phyloP scores from a whole-genome alignment of 2,888 invertebrate genomes.

The Drosophila meridionalis region DNA sequence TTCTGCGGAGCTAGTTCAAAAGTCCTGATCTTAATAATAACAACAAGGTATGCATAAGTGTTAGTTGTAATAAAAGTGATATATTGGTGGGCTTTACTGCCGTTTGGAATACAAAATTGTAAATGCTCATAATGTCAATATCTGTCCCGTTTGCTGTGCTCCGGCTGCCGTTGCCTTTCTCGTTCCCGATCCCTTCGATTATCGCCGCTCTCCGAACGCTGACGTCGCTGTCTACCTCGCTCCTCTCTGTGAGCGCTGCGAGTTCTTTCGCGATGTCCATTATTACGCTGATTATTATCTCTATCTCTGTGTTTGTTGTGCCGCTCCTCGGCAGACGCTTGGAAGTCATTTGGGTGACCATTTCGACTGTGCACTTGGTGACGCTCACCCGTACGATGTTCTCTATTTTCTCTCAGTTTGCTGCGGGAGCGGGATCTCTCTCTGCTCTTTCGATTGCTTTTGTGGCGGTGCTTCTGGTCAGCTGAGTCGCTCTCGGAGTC shows the following conservation, averaged over 20 bases:
- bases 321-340: constrained; percentile 8
- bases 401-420: constrained; percentile 12
- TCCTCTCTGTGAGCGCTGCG: constrained; percentile 42
- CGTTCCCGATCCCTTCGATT: constrained; percentile 25
- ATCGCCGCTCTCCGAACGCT: constrained; percentile 54
- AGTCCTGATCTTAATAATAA: not conserved
- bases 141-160: constrained; percentile 44
- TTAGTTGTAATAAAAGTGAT: constrained; percentile 2
- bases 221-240: constrained; percentile 43
- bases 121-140: constrained; percentile 45
- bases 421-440: constrained; percentile 36
- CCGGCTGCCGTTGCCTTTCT: constrained; percentile 32
- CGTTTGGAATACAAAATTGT: constrained; percentile 32
- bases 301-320: constrained; percentile 28
- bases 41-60: not conserved
- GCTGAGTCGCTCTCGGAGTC: constrained; percentile 45
- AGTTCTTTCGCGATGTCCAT: constrained; percentile 38
- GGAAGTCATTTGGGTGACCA: constrained; percentile 6
- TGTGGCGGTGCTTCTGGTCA: constrained; percentile 21
- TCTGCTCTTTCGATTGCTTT: constrained; percentile 14
- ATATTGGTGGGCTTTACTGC: constrained; percentile 26
- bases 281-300: constrained; percentile 30
- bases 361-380: constrained; percentile 10
- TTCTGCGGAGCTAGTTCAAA: not conserved
- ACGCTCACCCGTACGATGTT: constrained; percentile 10